Base-by-base conservation (phyloP, 2,113 vertebrate genomes). In the Sphaerodactylus townsendi region DNA sequence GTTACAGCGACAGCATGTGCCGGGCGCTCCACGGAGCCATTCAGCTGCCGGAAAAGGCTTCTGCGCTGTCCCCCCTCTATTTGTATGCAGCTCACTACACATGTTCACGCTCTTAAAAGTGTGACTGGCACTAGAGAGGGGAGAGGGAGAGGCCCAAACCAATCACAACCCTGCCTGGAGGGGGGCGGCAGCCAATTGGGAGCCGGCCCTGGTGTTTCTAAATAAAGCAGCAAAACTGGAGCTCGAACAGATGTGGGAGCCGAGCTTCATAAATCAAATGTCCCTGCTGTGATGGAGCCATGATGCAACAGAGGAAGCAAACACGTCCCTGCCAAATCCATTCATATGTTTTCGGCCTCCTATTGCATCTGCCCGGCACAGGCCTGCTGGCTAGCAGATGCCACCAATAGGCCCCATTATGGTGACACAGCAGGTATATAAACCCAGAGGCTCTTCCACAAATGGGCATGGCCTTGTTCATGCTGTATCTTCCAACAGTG, bases 231-330 rank as follows among this genome's bases (percentile, higher is more conserved):
- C 88, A 87, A 83, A 88, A 81, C 90, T 81, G 79, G 25, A 80
- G 90, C 81, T 88, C 88, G 91, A 87, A 90, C 91, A 92, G 90
- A 85, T 84, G 17, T 78, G 85, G 87, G 85, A 72, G 88, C 85
- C 41, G 77, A 85, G 86, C 83, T 89, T 91, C 93, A 93, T 91
- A 93, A 95, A 95, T 93, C 91, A 93, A 90, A 91, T 93, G 88
- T 91, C 86, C 83, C 81, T 88, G 85, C 90, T 91, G 90, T 78
- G 71, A 83, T 28, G 89, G 74, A 78, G 75, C 87, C 72, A 82
- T 79, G 83, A 85, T 89, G 89, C 79, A 87, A 82, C 21, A 74
- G 39, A 86, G 88, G 53, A 93, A 90, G 87, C 89, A 88, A 92
- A 90, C 72, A 64, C 69, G 71, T 78, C 62, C 93, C 73, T 90